Conservation (phyloP, 2,797 vertebrate genomes). For the Chelonia mydas region DNA sequence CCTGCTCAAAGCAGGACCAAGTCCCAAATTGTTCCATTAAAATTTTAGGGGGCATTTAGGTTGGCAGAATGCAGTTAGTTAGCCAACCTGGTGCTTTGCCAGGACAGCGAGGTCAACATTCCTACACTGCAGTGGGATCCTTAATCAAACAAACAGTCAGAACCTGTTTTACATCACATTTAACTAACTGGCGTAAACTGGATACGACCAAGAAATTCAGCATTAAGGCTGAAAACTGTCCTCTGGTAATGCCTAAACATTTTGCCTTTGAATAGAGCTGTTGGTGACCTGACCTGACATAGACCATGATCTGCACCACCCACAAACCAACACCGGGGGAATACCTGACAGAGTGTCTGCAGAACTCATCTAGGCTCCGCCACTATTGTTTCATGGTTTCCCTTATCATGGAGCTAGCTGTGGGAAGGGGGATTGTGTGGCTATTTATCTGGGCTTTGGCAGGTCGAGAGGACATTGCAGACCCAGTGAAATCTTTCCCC, state of each 20-base stretch:
- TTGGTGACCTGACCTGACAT: fast-evolving
- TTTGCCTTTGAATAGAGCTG: neutral
- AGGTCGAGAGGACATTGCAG: neutral
- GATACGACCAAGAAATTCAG: conserved; percentile 30
- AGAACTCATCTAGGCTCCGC: neutral
- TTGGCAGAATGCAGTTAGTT: conserved; percentile 28
- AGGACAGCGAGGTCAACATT: neutral
- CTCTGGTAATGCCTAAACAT: neutral
- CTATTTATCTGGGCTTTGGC: neutral
- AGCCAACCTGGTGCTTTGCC: conserved; percentile 45
- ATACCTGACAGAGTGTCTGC: fast-evolving
- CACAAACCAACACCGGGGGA: neutral
- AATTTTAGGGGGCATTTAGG: neutral
- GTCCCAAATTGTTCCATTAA: neutral
- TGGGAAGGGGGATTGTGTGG: neutral
- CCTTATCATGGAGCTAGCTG: neutral
- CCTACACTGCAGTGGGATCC: conserved; percentile 31
- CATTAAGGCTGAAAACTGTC: conserved; percentile 13
- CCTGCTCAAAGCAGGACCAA: neutral
- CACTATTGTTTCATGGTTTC: neutral
- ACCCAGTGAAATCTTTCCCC: neutral
- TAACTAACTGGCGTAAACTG: conserved; percentile 32
- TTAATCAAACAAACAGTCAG: conserved; percentile 34
- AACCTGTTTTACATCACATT: conserved; percentile 51
- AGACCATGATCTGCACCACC: neutral